Percentiles rank a stretch among this genome's conserved stretches.
Evolutionary conservation across 2,888 invertebrate genomes (phyloP).

Genomic region (Coelinius sp.): DNA sequence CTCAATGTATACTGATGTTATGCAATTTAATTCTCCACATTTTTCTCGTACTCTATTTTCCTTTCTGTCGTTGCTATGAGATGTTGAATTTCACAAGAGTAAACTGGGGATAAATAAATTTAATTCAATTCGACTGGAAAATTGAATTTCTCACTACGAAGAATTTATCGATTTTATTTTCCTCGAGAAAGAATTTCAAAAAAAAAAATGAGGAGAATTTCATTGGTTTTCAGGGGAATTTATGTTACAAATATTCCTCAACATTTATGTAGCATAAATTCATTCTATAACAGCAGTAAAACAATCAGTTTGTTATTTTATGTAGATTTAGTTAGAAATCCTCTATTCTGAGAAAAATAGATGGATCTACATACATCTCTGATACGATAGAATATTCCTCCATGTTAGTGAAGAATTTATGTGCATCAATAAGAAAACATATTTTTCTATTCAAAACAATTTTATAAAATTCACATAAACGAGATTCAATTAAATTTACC

Average conservation of each 20-base stretch:
- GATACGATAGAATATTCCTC: neutral
- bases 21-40: constrained; percentile 6
- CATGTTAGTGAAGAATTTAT: neutral
- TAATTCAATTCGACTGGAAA: neutral
- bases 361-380: neutral
- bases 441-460: neutral
- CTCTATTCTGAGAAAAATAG: neutral
- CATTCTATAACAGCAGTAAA: neutral
- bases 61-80: no score
- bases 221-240: neutral
- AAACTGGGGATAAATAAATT: neutral
- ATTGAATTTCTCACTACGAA: neutral
- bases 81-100: neutral
- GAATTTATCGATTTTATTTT: neutral
- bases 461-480: no score
- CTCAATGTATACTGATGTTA: neutral
- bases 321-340: neutral
- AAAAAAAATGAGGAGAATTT: neutral
- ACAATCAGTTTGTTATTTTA: neutral
- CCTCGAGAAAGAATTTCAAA: no score
- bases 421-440: neutral
- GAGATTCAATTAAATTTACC: no score
- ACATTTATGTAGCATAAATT: neutral
- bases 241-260: neutral
- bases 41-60: neutral